phyloP scores from a whole-genome alignment of 2,888 invertebrate genomes.

The Autographa gamma region DNA sequence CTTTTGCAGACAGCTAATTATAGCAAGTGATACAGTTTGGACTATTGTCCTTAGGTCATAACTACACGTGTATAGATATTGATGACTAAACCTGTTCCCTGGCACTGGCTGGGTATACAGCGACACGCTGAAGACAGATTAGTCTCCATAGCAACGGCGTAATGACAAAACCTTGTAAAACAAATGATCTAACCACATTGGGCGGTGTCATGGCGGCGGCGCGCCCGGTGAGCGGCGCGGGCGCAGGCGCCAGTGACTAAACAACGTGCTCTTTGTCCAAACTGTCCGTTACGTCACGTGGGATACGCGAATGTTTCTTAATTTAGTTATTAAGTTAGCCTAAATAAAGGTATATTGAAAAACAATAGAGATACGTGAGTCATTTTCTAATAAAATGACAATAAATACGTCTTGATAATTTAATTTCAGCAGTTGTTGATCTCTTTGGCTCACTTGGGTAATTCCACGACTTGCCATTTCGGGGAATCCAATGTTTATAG shows the following conservation, averaged over 20 bases:
- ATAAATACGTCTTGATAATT: neutral
- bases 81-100: neutral
- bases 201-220: conserved; percentile 23
- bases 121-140: conserved; percentile 10
- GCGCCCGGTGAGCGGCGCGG: conserved; percentile 35
- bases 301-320: neutral
- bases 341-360: neutral
- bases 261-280: conserved; percentile 53
- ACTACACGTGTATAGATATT: neutral
- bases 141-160: conserved; percentile 30
- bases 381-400: neutral
- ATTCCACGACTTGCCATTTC: neutral
- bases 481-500: neutral
- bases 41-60: neutral
- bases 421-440: neutral
- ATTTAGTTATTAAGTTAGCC: neutral
- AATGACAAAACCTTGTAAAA: conserved; percentile 52
- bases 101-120: neutral
- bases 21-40: neutral
- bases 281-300: conserved; percentile 25
- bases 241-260: conserved; percentile 57
- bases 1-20: neutral
- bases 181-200: conserved; percentile 54
- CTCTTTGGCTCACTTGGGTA: neutral
- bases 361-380: conserved; percentile 1